Evolutionary conservation across 2,113 vertebrate species (phyloP), one percentile per base, ranked within the genome.

Genomic region (Sinosuthora webbiana): DNA sequence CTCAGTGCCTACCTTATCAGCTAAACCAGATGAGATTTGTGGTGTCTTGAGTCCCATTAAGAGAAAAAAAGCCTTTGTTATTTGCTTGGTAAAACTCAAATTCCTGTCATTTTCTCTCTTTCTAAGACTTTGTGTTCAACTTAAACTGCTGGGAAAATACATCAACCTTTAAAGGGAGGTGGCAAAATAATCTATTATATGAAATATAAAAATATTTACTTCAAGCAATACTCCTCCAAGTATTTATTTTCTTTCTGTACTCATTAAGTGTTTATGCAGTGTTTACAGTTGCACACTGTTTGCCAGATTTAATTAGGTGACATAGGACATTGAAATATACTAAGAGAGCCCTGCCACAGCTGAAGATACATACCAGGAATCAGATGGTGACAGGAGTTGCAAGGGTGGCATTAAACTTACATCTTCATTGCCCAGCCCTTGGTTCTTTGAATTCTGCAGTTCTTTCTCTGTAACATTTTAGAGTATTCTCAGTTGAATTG

Each of bases 141-240:
- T 92, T 81, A 87, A 96, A 84, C 62, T 74, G 42, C 77, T 4
- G 1, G 33, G 20, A 83, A 96, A 93, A 92, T 79, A 70, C 70
- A 94, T 97, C 89, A 95, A 95, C 95, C 93, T 93, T 96, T 96
- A 96, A 77, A 95, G 16, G 41, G 47, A 95, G 69, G 55, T 77
- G 63, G 55, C 16, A 82, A 86, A 90, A 87, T 74, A 64, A 84
- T 90, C 33, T 87, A 25, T 88, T 64, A 73, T 76, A 69, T 59
- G 42, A 95, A 93, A 55, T 65, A 69, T n/a, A 80, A 80, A 81
- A 57, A 65, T 37, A 62, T 47, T 91, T 94, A 35, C n/a, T 63
- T 94, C 62, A 78, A 77, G 19, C 25, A 69, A 24, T 27, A 73
- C 57, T 60, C n/a, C 57, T 59, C 10, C 23, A 37, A 60, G 15